phyloP scores from a whole-genome alignment of 2,797 vertebrate genomes.

The Lacerta bilineata region DNA sequence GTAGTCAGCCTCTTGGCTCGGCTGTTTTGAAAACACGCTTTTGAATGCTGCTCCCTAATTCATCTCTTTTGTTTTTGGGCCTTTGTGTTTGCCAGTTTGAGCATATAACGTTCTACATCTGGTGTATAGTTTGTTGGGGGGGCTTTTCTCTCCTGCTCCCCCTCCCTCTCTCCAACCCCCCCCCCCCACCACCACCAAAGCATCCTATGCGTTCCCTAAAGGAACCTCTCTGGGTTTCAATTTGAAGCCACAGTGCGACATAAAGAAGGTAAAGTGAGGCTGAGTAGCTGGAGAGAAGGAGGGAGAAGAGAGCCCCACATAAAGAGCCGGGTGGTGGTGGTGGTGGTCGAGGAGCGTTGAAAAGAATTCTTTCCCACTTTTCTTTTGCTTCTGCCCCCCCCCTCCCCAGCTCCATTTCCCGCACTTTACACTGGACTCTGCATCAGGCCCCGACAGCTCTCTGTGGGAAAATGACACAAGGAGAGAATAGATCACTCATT shows the following conservation, averaged over 20 bases:
- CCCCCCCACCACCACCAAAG: slow-evolving; percentile 87
- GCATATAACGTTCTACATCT: slow-evolving; percentile 99
- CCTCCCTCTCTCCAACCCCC: too few relatives aligned
- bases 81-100: slow-evolving; percentile 99
- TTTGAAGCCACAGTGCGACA: slow-evolving; percentile 89
- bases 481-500: slow-evolving; percentile 88
- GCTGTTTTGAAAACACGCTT: slow-evolving; percentile 99
- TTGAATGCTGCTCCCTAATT: slow-evolving; percentile 98
- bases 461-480: slow-evolving; percentile 86
- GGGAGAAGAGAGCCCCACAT: slow-evolving; percentile 74
- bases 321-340: slow-evolving; percentile 45
- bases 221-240: slow-evolving; percentile 89
- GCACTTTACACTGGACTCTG: slow-evolving; percentile 78
- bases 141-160: slow-evolving; percentile 78
- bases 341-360: slow-evolving; percentile 66
- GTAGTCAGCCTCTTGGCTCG: slow-evolving; percentile 93
- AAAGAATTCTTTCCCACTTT: slow-evolving; percentile 84
- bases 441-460: slow-evolving; percentile 79
- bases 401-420: neutral
- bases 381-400: slow-evolving; percentile 67
- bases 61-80: slow-evolving; percentile 94
- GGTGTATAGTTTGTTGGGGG: slow-evolving; percentile 93
- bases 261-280: slow-evolving; percentile 90
- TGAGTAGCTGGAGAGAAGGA: slow-evolving; percentile 65
- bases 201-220: slow-evolving; percentile 84